A percentile compares a stretch with the other conserved stretches of the same genome.
These are phyloP conservation scores for Metopia argyrocephala DNA, from an alignment of 2,888 invertebrate species.

Conservation along the genomic window DNA sequence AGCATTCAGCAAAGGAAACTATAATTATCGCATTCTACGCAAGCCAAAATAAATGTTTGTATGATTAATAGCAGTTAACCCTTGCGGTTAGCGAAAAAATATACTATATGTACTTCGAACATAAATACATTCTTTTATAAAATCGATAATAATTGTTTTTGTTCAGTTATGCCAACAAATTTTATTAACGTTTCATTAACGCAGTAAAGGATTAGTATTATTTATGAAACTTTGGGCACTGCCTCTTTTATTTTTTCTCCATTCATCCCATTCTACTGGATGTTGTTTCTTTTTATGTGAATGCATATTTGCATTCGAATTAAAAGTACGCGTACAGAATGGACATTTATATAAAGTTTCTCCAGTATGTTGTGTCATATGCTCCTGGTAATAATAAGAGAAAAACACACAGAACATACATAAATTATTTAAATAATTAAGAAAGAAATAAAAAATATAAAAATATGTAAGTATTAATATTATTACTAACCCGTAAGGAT, in stretches of 20 bases:
- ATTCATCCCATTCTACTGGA: conserved; percentile 72
- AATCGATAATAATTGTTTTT: too few relatives aligned
- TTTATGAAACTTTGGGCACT: conserved; percentile 69
- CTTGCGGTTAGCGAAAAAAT: too few relatives aligned
- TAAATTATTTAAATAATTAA: background rate
- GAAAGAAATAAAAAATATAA: background rate
- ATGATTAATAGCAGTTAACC: too few relatives aligned
- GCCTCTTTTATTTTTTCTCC: conserved; percentile 72
- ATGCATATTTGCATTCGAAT: conserved; percentile 78
- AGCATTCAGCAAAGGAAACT: too few relatives aligned
- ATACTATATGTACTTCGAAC: too few relatives aligned
- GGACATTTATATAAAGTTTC: conserved; percentile 77
- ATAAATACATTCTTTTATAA: too few relatives aligned
- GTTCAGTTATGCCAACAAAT: background rate
- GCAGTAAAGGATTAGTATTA: conserved; percentile 42
- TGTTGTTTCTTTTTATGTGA: conserved; percentile 77
- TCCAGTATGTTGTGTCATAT: conserved; percentile 77
- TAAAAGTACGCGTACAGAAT: conserved; percentile 77
- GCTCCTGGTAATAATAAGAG: conserved; percentile 71
- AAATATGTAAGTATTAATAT: background rate
- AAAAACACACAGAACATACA: background rate
- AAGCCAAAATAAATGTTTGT: too few relatives aligned
- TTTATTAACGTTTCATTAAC: conserved; percentile 28
- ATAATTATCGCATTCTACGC: too few relatives aligned
- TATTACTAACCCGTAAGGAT: conserved; percentile 71